phyloP scores from a whole-genome alignment of 2,888 invertebrate species.

The Zelleria hepariella region DNA sequence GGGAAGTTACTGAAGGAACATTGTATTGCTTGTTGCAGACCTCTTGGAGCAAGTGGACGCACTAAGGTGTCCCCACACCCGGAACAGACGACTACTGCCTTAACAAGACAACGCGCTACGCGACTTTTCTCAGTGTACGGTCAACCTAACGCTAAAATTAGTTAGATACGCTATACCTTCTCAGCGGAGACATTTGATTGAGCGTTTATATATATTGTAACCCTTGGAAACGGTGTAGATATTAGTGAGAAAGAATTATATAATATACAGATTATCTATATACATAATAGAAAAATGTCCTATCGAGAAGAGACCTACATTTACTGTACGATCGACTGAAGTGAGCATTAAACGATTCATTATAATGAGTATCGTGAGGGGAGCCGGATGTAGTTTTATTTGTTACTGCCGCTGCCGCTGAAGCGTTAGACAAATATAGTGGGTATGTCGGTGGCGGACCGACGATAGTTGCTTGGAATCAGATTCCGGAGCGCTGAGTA shows the following conservation, averaged over 20 bases:
- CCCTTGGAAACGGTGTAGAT: slow-evolving; percentile 69
- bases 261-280: slow-evolving; percentile 69
- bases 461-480: slow-evolving; percentile 46
- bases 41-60: slow-evolving; percentile 64
- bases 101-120: slow-evolving; percentile 12
- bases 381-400: slow-evolving; percentile 54
- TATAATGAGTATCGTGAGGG: slow-evolving; percentile 51
- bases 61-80: slow-evolving; percentile 38
- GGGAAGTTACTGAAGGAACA: background rate
- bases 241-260: slow-evolving; percentile 71
- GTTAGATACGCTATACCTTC: slow-evolving; percentile 5
- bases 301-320: slow-evolving; percentile 61
- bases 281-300: slow-evolving; percentile 68
- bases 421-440: slow-evolving; percentile 42
- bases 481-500: slow-evolving; percentile 54
- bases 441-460: slow-evolving; percentile 31
- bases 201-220: slow-evolving; percentile 53
- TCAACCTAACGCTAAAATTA: slow-evolving; percentile 1
- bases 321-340: slow-evolving; percentile 62
- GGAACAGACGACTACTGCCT: slow-evolving; percentile 27
- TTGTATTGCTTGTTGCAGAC: slow-evolving; percentile 34
- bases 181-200: slow-evolving; percentile 14
- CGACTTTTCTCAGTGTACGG: slow-evolving; percentile 1
- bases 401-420: slow-evolving; percentile 42
- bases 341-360: slow-evolving; percentile 58